Conservation (phyloP, 2,888 invertebrate genomes). For the Marronus borbonicus region DNA sequence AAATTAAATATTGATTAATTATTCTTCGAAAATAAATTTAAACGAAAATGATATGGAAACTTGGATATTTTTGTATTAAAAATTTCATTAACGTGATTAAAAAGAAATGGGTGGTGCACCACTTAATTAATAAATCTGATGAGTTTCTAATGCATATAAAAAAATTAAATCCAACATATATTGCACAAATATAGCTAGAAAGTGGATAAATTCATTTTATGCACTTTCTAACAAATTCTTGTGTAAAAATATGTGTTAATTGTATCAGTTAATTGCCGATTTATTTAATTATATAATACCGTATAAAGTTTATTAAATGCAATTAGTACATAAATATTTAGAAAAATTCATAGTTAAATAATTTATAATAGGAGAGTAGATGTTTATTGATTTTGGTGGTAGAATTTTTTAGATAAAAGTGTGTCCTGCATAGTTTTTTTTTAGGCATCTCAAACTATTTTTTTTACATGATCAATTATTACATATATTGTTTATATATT, state of each 20-base stretch:
- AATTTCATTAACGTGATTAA: background rate
- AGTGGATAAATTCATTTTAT: background rate
- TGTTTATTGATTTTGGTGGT: conserved; percentile 24
- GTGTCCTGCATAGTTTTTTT: background rate
- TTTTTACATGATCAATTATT: conserved; percentile 19
- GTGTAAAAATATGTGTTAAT: background rate
- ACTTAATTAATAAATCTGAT: background rate
- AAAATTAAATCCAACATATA: background rate
- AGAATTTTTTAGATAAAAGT: background rate
- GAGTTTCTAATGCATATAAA: background rate
- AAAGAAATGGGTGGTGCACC: conserved; percentile 10
- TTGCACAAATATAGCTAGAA: background rate
- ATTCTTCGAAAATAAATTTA: too few relatives aligned
- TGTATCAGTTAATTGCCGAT: background rate
- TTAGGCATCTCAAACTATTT: background rate
- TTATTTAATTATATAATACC: conserved; percentile 18
- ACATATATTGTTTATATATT: conserved; percentile 35
- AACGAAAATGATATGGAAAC: too few relatives aligned
- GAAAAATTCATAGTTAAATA: conserved; percentile 11
- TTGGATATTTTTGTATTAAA: background rate
- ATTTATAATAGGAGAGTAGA: conserved; percentile 4
- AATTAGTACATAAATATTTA: conserved; percentile 25
- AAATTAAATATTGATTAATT: background rate
- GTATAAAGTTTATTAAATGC: conserved; percentile 36
- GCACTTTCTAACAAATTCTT: background rate